phyloP scores from a whole-genome alignment of 2,888 invertebrate species.

The Drosophila birchii region DNA sequence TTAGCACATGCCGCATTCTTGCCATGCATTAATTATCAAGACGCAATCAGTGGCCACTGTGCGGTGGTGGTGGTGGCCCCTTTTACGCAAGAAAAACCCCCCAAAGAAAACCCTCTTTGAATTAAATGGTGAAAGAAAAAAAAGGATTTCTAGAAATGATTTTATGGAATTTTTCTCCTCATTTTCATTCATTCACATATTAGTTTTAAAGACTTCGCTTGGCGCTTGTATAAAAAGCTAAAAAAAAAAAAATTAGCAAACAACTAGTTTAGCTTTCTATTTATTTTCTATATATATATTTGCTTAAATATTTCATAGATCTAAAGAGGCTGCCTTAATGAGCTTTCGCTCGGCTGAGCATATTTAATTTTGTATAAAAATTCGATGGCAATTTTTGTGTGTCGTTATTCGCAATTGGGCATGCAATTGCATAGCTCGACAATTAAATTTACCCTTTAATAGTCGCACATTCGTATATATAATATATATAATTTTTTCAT shows the following conservation, averaged over 20 bases:
- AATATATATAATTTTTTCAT: background rate
- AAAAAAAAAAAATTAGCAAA: background rate
- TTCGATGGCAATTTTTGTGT: constrained; percentile 26
- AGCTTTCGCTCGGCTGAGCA: background rate
- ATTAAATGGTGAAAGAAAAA: background rate
- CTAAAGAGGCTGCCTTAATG: background rate
- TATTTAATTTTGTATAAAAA: constrained; percentile 20
- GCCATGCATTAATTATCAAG: constrained; percentile 80
- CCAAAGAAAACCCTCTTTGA: background rate
- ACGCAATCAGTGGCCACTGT: constrained; percentile 62
- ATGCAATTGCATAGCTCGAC: constrained; percentile 47
- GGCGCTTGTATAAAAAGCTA: background rate
- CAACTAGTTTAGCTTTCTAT: background rate
- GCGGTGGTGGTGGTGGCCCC: background rate
- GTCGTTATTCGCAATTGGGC: constrained; percentile 37
- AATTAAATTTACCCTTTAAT: constrained; percentile 48
- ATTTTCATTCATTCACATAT: too few relatives aligned
- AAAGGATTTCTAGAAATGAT: constrained; percentile 51
- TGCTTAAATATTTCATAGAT: background rate
- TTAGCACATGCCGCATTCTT: constrained; percentile 72
- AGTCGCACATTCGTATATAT: constrained; percentile 30
- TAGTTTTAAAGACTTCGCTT: background rate
- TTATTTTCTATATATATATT: background rate
- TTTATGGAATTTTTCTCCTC: background rate
- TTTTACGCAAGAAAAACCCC: background rate